phyloP scores from a whole-genome alignment of 2,113 vertebrate genomes.

The Phalacrocorax aristotelis region DNA sequence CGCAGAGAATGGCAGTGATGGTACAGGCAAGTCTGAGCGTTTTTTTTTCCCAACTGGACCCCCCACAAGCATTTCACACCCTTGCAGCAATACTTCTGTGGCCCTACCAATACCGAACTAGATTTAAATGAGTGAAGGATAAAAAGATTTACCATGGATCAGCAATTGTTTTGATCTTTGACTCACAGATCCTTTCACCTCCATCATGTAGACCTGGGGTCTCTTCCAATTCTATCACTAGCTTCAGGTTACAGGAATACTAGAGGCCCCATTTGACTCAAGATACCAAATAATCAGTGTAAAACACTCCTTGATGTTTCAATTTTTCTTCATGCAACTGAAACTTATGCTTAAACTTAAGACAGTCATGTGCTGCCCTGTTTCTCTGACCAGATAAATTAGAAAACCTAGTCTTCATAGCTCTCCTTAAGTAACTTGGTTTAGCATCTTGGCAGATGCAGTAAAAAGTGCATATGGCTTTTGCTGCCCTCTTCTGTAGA shows the following conservation, averaged over 20 bases:
- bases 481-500: slow-evolving; percentile 77
- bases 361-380: background rate
- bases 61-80: background rate
- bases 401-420: background rate
- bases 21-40: background rate
- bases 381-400: background rate
- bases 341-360: background rate
- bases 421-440: background rate
- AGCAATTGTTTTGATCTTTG: background rate
- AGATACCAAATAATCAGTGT: background rate
- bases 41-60: background rate
- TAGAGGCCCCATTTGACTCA: background rate
- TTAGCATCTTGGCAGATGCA: background rate
- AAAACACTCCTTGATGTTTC: background rate
- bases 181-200: background rate
- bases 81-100: background rate
- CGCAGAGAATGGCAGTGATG: background rate
- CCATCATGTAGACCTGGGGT: accelerated
- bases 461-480: background rate
- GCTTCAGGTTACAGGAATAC: background rate
- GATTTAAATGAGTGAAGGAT: background rate
- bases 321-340: background rate
- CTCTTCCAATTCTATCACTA: background rate
- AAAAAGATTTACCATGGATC: background rate
- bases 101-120: background rate